Evolutionary conservation across 2,113 vertebrate species (phyloP).

Genomic region (Leptodactylus fuscus): DNA sequence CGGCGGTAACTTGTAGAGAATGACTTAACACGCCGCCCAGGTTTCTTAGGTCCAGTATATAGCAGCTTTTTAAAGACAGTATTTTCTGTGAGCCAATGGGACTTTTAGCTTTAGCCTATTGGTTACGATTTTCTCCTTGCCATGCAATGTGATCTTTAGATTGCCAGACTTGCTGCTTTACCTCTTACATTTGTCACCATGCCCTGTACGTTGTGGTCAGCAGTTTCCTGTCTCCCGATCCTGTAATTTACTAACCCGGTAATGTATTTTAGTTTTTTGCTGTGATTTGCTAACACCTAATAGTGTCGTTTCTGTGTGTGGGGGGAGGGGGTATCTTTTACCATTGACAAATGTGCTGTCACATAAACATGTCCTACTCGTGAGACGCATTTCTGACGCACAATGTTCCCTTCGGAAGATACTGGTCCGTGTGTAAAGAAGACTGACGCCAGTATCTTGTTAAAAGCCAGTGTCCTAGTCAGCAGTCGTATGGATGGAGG

Average conservation of each 20-base stretch:
- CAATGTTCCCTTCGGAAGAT: constrained; percentile 89
- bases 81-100: no score
- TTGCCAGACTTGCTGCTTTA: no score
- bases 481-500: constrained; percentile 94
- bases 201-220: not conserved
- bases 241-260: constrained; percentile 38
- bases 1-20: no score
- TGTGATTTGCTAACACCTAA: constrained; percentile 37
- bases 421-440: constrained; percentile 87
- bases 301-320: not conserved
- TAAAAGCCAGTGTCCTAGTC: constrained; percentile 86
- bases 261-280: constrained; percentile 37
- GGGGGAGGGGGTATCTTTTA: no score
- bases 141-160: no score
- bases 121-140: no score
- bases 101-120: no score
- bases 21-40: no score
- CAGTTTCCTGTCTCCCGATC: constrained; percentile 4
- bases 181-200: no score
- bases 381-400: constrained; percentile 86
- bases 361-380: constrained; percentile 75
- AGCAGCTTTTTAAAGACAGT: no score
- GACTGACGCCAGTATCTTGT: constrained; percentile 85
- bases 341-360: constrained; percentile 72
- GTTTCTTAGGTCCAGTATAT: no score